Base-by-base conservation (phyloP, 2,888 invertebrate genomes). In the Celastrina argiolus region DNA sequence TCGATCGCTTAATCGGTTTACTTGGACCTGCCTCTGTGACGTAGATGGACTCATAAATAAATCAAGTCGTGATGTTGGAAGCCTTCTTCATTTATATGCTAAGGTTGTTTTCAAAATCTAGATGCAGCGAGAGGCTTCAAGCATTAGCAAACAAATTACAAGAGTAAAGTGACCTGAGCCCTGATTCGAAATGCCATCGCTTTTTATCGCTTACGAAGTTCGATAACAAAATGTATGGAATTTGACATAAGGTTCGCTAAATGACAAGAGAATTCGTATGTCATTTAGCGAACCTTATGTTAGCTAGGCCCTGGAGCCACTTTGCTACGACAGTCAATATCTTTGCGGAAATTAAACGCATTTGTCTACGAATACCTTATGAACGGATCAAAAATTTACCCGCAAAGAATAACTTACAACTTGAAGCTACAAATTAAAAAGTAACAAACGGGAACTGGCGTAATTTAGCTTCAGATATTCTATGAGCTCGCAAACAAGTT, bases 1-100 rank as follows among this genome's bases (percentile, higher is more conserved):
- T 67, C 69, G 59, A 67, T 68, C 68, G 66, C 7, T 61, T 69
- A 69, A 67, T 69, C 64, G 64, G 68, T 67, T 68, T 58, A 58
- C 58, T 58, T 58, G 58, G 31, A 31, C 31, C 31, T 31, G 22
- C 22, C 51, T 51, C 51, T 51, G 28, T 58, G 58, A 58, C 58
- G 58, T 28, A 58, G 31, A n/a, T 58, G n/a, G 8, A 58, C 28
- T 58, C 56, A 58, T 58, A 58, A 58, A 58, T 31, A 58, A 51
- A 51, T 51, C 26, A 26, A 51, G 12, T 36, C 36, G 36, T 36
- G 22, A 22, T 22, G 12, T 22, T 4, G 12, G 22, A n/a, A n/a
- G 22, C 22, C 22, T 22, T 22, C 22, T 51, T 12, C 51, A 51
- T 51, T 22, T 51, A 51, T 22, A 51, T 22, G 22, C 22, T 51